phyloP scores from a whole-genome alignment of 1,140 invertebrate species.

The Latrodectus geometricus region DNA sequence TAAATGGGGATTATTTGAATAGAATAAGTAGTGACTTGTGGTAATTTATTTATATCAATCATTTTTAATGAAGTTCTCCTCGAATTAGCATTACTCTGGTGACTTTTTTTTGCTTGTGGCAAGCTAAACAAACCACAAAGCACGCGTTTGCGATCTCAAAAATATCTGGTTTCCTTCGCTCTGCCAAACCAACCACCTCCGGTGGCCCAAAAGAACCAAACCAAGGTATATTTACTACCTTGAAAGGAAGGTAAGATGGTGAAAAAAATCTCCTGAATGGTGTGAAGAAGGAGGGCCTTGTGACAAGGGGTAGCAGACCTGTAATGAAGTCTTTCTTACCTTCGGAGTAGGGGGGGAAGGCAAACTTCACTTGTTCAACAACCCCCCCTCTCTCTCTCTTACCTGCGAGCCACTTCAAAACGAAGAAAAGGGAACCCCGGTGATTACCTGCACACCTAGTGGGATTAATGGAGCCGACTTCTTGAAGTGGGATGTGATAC shows the following conservation, averaged over 20 bases:
- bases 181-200: neutral
- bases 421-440: slow-evolving; percentile 33
- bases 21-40: too few species aligned
- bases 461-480: slow-evolving; percentile 59
- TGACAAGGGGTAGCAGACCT: slow-evolving; percentile 46
- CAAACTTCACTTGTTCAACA: slow-evolving; percentile 33
- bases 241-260: neutral
- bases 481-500: slow-evolving; percentile 55
- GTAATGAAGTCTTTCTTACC: slow-evolving; percentile 60
- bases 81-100: too few species aligned
- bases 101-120: too few species aligned
- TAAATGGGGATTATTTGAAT: too few species aligned
- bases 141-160: too few species aligned
- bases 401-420: neutral
- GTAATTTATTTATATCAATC: too few species aligned
- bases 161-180: too few species aligned
- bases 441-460: slow-evolving; percentile 61
- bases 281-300: slow-evolving; percentile 52
- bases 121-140: too few species aligned
- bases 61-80: too few species aligned
- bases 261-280: slow-evolving; percentile 21
- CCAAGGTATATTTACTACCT: slow-evolving; percentile 30
- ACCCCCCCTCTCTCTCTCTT: neutral
- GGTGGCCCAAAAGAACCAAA: slow-evolving; percentile 20
- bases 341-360: slow-evolving; percentile 22